Evolutionary conservation across 2,113 vertebrate species (phyloP), one percentile per base, ranked within the genome.

Genomic region (Rynchops niger): DNA sequence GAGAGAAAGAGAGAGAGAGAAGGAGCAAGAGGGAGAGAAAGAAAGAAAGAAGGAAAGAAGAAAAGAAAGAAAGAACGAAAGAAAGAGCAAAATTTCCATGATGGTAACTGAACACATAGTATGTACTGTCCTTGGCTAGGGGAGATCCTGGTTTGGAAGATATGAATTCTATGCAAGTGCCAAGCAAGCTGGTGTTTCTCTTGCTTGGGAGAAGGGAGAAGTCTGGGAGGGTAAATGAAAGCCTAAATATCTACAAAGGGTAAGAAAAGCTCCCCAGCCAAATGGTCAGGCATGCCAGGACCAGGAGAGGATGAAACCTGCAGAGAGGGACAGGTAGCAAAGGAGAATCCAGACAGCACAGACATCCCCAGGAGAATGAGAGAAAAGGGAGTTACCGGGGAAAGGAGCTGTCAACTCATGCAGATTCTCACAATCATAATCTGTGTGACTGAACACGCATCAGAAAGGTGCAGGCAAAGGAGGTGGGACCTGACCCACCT

Each of bases 141-240:
- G 62, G 22, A 94, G 96, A 97, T 94, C 97, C 95, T 96, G 96
- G 97, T 97, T 98, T 97, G 97, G 94, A 85, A 95, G 95, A 96
- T 96, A 22, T 93, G 94, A 86, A 95, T 93, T 58, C 32, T 80
- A 63, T 11, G 25, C 36, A 82, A 71, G 34, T 52, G 27, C 16
- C 78, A 96, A 94, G 80, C 66, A 86, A 96, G 93, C 25, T 55
- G 66, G 4, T 22, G 25, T 38, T 81, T 53, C 50, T 82, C 50
- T 96, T 97, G 85, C 82, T 94, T 93, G 76, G 77, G 30, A 95
- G 22, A 62, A 22, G 40, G 56, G 47, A 73, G 30, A 71, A 63
- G 15, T 34, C 49, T 86, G 27, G 40, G n/a, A 59, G 17, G 25
- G 40, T 26, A 86, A 90, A 91, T 16, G 2, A 82, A 93, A 92